phyloP scores from a whole-genome alignment of 1,140 invertebrate genomes.

The Rhagoletis pomonella region DNA sequence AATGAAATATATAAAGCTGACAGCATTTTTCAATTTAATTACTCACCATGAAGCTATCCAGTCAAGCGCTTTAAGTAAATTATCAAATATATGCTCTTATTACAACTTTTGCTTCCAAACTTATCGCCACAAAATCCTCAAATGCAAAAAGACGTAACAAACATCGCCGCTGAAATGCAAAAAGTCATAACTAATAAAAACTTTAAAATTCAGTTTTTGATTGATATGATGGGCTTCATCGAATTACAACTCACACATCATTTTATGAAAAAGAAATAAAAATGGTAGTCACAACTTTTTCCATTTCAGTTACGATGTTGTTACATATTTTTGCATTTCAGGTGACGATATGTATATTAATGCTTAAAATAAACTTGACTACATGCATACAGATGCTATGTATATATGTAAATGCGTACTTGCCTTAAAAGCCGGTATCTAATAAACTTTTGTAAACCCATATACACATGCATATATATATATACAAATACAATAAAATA shows the following conservation, averaged over 20 bases:
- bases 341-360: too few species aligned
- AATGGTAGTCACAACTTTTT: too few species aligned
- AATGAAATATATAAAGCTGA: too few species aligned
- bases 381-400: background rate
- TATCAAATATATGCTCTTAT: background rate
- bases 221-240: too few species aligned
- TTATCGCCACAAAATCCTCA: background rate
- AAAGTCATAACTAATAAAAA: too few species aligned
- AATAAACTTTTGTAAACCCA: background rate
- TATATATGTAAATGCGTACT: background rate
- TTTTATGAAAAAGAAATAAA: too few species aligned
- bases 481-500: background rate
- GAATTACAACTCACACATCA: too few species aligned
- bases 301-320: too few species aligned
- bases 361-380: too few species aligned
- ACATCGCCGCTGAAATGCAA: too few species aligned
- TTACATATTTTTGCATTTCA: too few species aligned
- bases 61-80: background rate
- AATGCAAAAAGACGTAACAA: background rate
- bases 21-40: background rate
- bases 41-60: background rate
- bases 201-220: too few species aligned
- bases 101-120: background rate
- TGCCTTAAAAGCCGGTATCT: background rate
- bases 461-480: background rate